Base-by-base conservation (phyloP, 2,888 invertebrate species). In the Miltochrista miniata region DNA sequence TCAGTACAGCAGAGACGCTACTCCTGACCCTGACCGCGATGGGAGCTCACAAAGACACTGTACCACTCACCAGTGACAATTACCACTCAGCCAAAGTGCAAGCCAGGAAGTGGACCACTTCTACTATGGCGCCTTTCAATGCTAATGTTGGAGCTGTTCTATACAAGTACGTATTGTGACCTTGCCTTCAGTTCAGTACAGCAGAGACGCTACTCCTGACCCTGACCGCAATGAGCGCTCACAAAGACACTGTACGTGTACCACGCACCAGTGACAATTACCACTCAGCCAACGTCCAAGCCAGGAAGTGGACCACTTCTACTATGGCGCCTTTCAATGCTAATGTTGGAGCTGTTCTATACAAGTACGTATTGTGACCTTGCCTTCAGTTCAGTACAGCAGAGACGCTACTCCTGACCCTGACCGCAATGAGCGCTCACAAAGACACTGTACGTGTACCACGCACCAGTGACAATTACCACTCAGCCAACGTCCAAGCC, bases 91-190 rank as follows among this genome's bases (percentile, higher is more conserved):
- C 73, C 8, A 24, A 59, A 0, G 72, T 93, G 60, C 81, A 85
- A 35, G 81, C 86, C 7, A 90, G 97, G 43, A 88, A 93, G 44
- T 97, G 96, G 96, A 87, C 92, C 50, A 93, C 94, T 0, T 96
- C 96, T 0, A 76, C 88, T 7, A 91, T 96, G 57, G 88, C 93
- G 51, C 95, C 97, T 0, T 96, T 95, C 72, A 94, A 94, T 8
- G 93, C 94, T 1, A 97, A 97, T 81, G 75, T 97, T 8, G 94
- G 94, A 15, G 96, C 96, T 31, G 93, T 96, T 0, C 92, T 97
- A 54, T 96, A 96, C 83, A 93, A 94, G 94, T 96, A 77, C 90
- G 92, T 57, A 24, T n/a, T n/a, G n/a, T n/a, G n/a, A n/a, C n/a
- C n/a, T n/a, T n/a, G n/a, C n/a, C n/a, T n/a, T n/a, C 94, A 95